Evolutionary conservation across 2,113 vertebrate genomes (phyloP).

Genomic region (Lasiurus cinereus): DNA sequence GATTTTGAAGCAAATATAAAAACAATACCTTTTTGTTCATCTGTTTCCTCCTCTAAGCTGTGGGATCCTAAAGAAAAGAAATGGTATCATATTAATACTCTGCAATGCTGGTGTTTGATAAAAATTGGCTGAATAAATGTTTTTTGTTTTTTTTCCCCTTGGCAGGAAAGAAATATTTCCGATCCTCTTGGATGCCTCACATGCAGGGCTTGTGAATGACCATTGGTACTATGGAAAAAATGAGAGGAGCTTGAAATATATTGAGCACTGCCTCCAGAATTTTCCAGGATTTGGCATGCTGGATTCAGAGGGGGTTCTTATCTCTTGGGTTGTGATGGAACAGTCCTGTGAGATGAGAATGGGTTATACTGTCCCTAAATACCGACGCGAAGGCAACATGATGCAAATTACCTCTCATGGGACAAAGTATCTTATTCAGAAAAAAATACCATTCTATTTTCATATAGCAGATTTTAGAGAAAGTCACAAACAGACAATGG

Average conservation of each 20-base stretch:
- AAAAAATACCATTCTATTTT: not conserved
- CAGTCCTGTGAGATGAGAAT: constrained; percentile 56
- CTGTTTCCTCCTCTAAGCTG: not conserved
- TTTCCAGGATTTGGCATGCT: not conserved
- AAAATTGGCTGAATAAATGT: not conserved
- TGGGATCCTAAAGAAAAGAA: not conserved
- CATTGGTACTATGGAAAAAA: constrained; percentile 31
- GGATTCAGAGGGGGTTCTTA: not conserved
- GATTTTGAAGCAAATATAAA: not conserved
- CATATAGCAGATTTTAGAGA: not conserved
- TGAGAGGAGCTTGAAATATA: constrained; percentile 53
- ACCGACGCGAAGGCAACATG: not conserved
- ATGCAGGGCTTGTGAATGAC: constrained; percentile 45
- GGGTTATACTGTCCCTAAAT: constrained; percentile 20
- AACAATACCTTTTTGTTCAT: not conserved
- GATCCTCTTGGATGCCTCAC: not conserved
- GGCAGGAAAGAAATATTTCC: not conserved
- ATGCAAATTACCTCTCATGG: accelerated
- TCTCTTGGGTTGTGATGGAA: constrained; percentile 10
- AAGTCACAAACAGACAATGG: accelerated
- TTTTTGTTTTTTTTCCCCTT: not conserved
- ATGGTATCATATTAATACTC: not conserved
- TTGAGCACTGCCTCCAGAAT: constrained; percentile 42
- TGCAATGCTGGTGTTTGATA: not conserved
- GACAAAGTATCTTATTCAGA: not conserved